phyloP scores from a whole-genome alignment of 2,888 invertebrate genomes.

The Lepidochitona cinerea region DNA sequence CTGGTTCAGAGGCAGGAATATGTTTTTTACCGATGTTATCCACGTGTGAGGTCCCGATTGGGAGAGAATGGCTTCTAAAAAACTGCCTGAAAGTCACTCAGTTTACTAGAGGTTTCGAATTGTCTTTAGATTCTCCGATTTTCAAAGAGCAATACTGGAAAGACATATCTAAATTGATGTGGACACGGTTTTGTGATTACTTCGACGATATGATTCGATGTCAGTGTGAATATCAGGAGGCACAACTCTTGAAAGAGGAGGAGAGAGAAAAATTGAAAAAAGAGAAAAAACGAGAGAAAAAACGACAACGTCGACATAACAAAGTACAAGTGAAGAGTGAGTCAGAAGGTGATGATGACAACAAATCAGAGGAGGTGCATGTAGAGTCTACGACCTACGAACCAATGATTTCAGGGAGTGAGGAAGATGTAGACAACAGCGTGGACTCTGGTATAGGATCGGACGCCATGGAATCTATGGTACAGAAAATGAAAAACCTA shows the following conservation, averaged over 20 bases:
- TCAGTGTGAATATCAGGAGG: slow-evolving; percentile 41
- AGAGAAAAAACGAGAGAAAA: slow-evolving; percentile 48
- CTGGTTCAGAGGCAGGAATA: background rate
- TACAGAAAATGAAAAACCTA: background rate
- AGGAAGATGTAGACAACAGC: background rate
- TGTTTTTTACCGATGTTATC: slow-evolving; percentile 50
- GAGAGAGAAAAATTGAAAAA: slow-evolving; percentile 41
- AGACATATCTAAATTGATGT: slow-evolving; percentile 24
- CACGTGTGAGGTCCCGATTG: slow-evolving; percentile 40
- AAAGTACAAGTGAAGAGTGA: slow-evolving; percentile 24
- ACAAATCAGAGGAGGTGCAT: background rate
- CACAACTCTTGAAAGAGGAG: slow-evolving; percentile 46
- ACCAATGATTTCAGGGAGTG: background rate
- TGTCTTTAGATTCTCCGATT: slow-evolving; percentile 12
- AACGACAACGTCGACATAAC: slow-evolving; percentile 34
- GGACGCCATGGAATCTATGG: background rate
- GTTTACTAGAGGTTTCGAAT: slow-evolving; percentile 8
- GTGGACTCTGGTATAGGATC: background rate
- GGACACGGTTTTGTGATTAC: slow-evolving; percentile 38
- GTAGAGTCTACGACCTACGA: too few species aligned
- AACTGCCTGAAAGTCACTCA: slow-evolving; percentile 32
- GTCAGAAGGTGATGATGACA: background rate
- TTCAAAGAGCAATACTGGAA: slow-evolving; percentile 16
- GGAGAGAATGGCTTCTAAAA: slow-evolving; percentile 50
- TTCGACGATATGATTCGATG: slow-evolving; percentile 31